Evolutionary conservation across 1,140 invertebrate genomes (phyloP), one percentile per base, ranked within the genome.

Genomic region (Cotesia glomerata): DNA sequence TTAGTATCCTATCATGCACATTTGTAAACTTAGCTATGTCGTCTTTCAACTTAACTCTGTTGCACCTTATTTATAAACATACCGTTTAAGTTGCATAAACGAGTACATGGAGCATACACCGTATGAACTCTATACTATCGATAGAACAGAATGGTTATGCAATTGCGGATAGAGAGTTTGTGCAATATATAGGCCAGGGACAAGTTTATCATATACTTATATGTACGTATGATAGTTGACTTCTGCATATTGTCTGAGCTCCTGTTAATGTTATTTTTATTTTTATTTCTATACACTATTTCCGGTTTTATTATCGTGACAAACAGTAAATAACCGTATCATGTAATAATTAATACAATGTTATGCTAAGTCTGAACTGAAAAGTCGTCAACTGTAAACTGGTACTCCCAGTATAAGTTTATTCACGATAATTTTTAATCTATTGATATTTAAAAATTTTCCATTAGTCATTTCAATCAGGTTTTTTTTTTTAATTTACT

Each of bases 151-250:
- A 58, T 66, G 35, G 73, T 81, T 80, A 78, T 78, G 78, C 77
- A 81, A 81, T 78, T 59, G 74, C 77, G 78, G 78, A 81, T 81
- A 77, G 61, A 51, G 74, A 81, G 74, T 74, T 75, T 72, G 72
- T 64, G 34, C 62, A 59, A 69, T 74, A 81, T 80, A 81, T 81
- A 75, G 80, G 80, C 79, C 80, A 81, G 78, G 80, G 80, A 81
- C 80, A 81, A 62, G 69, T 54, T 32, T 45, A 11, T 45, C 26
- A 71, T 61, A 32, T 51, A 49, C 49, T 32, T 71, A 32, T 39
- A 58, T 34, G 26, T 39, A 65, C 32, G 26, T n/a, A 51, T 51
- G 18, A 35, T 14, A 39, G 45, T 54, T 32, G 4, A 61, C 59
- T 32, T 11, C 59, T 61, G 13, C 32, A 61, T 61, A 32, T 32